These are phyloP conservation scores for Scatophagus argus DNA, from an alignment of 2,113 vertebrate genomes.

Conservation along the genomic window DNA sequence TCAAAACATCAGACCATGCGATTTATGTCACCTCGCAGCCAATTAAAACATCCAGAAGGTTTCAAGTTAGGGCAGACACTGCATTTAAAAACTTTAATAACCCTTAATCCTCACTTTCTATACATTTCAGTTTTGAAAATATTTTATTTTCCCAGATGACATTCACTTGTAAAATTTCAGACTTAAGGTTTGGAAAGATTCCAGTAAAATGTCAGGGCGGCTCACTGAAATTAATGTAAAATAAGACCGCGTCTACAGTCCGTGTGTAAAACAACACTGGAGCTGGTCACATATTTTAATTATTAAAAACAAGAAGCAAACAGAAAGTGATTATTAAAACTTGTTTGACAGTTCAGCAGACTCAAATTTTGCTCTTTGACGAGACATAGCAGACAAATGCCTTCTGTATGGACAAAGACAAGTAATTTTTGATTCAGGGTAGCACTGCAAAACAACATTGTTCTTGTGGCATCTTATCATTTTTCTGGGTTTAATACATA, in stretches of 20 bases:
- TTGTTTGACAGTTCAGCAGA: neutral
- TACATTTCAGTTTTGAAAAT: neutral
- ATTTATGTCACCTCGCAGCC: constrained; percentile 58
- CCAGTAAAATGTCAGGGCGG: neutral
- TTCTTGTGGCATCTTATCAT: constrained; percentile 29
- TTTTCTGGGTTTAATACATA: constrained; percentile 29
- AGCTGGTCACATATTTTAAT: neutral
- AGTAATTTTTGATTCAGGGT: neutral
- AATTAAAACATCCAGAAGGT: constrained; percentile 50
- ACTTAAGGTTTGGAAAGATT: neutral
- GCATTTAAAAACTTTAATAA: constrained; percentile 9
- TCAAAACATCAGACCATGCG: constrained; percentile 49
- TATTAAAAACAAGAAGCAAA: neutral
- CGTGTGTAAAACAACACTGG: neutral
- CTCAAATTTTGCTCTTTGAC: neutral
- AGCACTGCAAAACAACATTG: constrained; percentile 9
- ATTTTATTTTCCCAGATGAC: neutral
- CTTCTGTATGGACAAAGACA: neutral
- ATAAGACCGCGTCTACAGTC: neutral
- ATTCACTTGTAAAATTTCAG: neutral
- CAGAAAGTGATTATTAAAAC: neutral
- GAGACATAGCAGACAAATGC: neutral
- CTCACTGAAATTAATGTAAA: neutral
- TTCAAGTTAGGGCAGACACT: constrained; percentile 8
- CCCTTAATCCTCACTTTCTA: constrained; percentile 4